Evolutionary conservation across 2,888 invertebrate genomes (phyloP), one percentile per base, ranked within the genome.

Genomic region (Drosophila parthenogenetica): DNA sequence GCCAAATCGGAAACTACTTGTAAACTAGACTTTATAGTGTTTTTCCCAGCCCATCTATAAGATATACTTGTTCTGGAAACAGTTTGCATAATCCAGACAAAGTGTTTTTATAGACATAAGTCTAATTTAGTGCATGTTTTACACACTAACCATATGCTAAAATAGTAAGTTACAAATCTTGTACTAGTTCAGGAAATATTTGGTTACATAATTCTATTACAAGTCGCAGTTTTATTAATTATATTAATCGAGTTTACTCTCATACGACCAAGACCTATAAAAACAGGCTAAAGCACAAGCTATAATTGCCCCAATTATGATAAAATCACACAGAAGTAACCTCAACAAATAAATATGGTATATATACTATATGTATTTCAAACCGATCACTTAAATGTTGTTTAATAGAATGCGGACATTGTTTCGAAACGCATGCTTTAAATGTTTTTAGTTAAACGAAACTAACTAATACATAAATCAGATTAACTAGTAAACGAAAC

Each of bases 261-360:
- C n/a, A 13, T 13, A 1, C 35, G 35, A 37, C 35, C 35, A 37
- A 37, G 14, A 48, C 32, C 29, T 32, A 32, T 29, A 32, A 32
- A 49, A 49, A 13, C 32, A 0, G 11, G 16, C 16, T 29, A 14
- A 16, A 5, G 5, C 29, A 5, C 2, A 29, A 11, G 16, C 29
- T 29, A 32, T 32, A 49, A 32, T 49, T 49, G 17, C 48, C 32
- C 32, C 7, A 32, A 32, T 49, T 49, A 32, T 49, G 48, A 17
- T 48, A 29, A 48, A 49, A 32, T 48, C 48, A 32, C 16, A 17
- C 7, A 48, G 16, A 48, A 14, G 16, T 32, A 19, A 5, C 11
- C 43, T 2, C 39, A 5, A n/a, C 7, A 39, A 14, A 14, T 14
- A 39, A n/a, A 29, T 8, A 29, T 19, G 19, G 19, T 8, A 7